Conservation (phyloP, 2,888 invertebrate species). For the Pediacus dermestoides region DNA sequence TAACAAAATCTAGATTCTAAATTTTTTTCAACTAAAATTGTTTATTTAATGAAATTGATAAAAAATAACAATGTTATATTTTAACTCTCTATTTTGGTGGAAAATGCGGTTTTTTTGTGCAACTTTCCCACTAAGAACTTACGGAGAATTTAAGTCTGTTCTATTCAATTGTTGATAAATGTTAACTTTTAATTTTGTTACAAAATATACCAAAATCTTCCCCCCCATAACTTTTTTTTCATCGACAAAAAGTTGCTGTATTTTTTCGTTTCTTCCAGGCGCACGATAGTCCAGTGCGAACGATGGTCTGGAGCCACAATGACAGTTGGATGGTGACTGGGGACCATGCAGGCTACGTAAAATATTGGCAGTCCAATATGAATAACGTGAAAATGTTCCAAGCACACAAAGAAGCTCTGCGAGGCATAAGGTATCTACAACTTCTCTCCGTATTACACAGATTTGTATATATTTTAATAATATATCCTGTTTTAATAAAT, state of each 20-base stretch:
- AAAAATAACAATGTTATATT: no score
- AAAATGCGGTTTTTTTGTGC: no score
- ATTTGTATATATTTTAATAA: conserved; percentile 43
- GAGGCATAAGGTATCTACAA: conserved; percentile 88
- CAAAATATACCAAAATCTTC: no score
- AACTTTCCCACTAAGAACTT: no score
- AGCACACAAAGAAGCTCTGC: conserved; percentile 98
- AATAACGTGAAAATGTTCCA: conserved; percentile 99
- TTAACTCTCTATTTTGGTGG: no score
- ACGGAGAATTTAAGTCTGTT: no score
- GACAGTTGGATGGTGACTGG: conserved; percentile 99
- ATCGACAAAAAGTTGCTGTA: background rate
- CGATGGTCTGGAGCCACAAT: conserved; percentile 99
- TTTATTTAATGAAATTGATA: no score
- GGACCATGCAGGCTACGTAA: conserved; percentile 97
- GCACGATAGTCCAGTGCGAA: conserved; percentile 98
- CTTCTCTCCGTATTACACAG: conserved; percentile 45
- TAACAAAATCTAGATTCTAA: no score
- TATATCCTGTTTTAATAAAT: conserved; percentile 44
- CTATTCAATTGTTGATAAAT: no score
- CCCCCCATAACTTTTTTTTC: no score
- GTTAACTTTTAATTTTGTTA: no score
- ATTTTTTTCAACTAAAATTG: no score
- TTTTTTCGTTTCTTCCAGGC: conserved; percentile 60
- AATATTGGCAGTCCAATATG: conserved; percentile 99